Conservation (phyloP, 2,888 invertebrate species). For the Parelbella ahira region DNA sequence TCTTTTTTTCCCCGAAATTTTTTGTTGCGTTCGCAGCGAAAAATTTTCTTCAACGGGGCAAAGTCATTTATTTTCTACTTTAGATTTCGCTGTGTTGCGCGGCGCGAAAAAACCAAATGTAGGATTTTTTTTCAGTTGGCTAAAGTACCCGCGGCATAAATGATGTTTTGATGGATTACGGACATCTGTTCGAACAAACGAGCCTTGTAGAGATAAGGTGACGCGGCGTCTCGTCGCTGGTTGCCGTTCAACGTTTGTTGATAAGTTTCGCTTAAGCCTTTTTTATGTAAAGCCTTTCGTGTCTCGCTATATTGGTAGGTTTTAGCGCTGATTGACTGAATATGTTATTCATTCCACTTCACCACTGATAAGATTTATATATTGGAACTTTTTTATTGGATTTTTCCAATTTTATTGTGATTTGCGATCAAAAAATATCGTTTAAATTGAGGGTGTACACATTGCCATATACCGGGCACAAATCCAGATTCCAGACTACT, state of each 20-base stretch:
- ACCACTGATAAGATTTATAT: too few species aligned
- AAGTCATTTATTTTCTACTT: constrained; percentile 24
- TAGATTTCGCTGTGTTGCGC: constrained; percentile 20
- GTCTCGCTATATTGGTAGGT: not conserved
- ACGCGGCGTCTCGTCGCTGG: constrained; percentile 26
- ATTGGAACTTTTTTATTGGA: too few species aligned
- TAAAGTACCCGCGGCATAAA: constrained; percentile 24
- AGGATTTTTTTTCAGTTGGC: constrained; percentile 16
- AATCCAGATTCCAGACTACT: too few species aligned
- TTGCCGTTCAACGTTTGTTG: constrained; percentile 13
- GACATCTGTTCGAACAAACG: constrained; percentile 31
- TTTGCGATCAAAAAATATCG: too few species aligned
- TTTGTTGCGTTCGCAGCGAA: constrained; percentile 8
- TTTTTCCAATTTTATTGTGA: too few species aligned
- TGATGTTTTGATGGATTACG: constrained; percentile 32
- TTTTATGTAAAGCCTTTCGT: constrained; percentile 10
- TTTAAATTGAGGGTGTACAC: too few species aligned
- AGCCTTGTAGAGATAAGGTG: constrained; percentile 23
- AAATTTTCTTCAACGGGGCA: constrained; percentile 4
- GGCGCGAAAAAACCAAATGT: constrained; percentile 22
- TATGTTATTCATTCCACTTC: constrained; percentile 6
- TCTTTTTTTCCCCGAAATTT: too few species aligned
- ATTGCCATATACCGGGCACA: too few species aligned
- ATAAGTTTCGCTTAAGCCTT: constrained; percentile 19
- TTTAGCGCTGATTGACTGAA: constrained; percentile 14